Evolutionary conservation across 1,140 invertebrate species (phyloP).

Genomic region (Drosophila arizonae): DNA sequence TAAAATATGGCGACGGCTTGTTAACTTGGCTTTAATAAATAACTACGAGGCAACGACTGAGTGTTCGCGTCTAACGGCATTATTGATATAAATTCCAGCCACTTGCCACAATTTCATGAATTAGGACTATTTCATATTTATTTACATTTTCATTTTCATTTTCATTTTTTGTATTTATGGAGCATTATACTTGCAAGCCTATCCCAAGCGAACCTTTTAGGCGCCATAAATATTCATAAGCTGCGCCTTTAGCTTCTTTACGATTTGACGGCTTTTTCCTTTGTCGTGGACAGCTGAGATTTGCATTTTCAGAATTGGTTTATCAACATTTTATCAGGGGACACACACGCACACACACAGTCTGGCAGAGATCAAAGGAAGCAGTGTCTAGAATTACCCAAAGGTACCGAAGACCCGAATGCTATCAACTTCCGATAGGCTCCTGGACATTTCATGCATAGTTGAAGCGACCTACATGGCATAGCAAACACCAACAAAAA

Average conservation of each 20-base stretch:
- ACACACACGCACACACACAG: slow-evolving; percentile 25
- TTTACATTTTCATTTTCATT: neutral
- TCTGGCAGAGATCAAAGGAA: slow-evolving; percentile 64
- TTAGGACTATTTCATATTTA: neutral
- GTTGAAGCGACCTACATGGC: slow-evolving; percentile 51
- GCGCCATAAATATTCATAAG: slow-evolving; percentile 71
- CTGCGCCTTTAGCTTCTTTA: slow-evolving; percentile 5
- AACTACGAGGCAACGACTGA: slow-evolving; percentile 12
- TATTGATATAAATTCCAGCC: slow-evolving; percentile 75
- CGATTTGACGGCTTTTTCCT: slow-evolving; percentile 27
- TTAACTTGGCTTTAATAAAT: slow-evolving; percentile 45
- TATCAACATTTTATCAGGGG: slow-evolving; percentile 62
- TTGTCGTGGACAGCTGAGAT: slow-evolving; percentile 65
- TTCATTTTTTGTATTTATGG: neutral
- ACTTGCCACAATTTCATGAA: slow-evolving; percentile 48
- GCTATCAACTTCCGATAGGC: slow-evolving; percentile 76
- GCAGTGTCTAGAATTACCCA: slow-evolving; percentile 61
- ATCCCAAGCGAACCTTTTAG: slow-evolving; percentile 59
- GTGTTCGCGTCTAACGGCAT: slow-evolving; percentile 51
- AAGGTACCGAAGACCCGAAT: neutral
- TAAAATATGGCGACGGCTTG: slow-evolving; percentile 47
- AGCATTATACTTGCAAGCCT: slow-evolving; percentile 50
- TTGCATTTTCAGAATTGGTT: slow-evolving; percentile 70
- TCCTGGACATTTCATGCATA: slow-evolving; percentile 72
- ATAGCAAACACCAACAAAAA: slow-evolving; percentile 67